Base-by-base conservation (phyloP, 2,113 vertebrate species). In the Apteryx owenii region DNA sequence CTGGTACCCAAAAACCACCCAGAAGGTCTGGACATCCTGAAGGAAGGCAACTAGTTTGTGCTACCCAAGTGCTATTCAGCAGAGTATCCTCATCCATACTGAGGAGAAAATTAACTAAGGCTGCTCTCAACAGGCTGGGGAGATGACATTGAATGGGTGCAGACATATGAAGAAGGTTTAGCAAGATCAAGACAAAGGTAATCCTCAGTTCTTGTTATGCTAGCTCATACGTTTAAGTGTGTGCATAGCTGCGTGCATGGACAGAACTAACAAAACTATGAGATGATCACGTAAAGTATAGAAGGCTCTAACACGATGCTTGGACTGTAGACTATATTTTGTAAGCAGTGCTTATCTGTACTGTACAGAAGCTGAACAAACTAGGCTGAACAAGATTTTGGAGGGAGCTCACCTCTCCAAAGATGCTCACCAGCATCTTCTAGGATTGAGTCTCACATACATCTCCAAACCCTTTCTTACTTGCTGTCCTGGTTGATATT, bases 141-240 rank as follows among this genome's bases (percentile, higher is more conserved):
- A 7, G 58, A 94, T 42, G 70, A 71, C 22, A 98, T 98, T 54
- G 62, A 25, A 5, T 98, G 98, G 98, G 86, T 92, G 9, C 71
- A 97, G 90, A 98, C 75, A 14, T 98, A 98, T 79, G 96, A 98
- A 60, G 98, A 98, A 5, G 98, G 89, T 29, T 95, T 98, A 61
- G 22, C 53, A 23, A 90, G 88, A 89, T 94, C 95, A 75, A 79
- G 36, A 46, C 36, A 85, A 31, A 98, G 93, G 98, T 94, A 98
- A 96, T 70, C 65, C 84, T 26, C 72, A 50, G 12, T 83, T 84
- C 28, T 70, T 54, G 12, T 13, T 54, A 33, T 19, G 40, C 40
- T 15, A 4, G 10, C n/a, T 64, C 48, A 8, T 40, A 22, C 2
- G 4, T 62, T 54, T 19, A 64, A 60, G 29, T 58, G 56, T 8